Percentiles rank a stretch among this genome's conserved stretches.
Conservation (phyloP, 2,113 vertebrate genomes). For the Zapornia atra region DNA sequence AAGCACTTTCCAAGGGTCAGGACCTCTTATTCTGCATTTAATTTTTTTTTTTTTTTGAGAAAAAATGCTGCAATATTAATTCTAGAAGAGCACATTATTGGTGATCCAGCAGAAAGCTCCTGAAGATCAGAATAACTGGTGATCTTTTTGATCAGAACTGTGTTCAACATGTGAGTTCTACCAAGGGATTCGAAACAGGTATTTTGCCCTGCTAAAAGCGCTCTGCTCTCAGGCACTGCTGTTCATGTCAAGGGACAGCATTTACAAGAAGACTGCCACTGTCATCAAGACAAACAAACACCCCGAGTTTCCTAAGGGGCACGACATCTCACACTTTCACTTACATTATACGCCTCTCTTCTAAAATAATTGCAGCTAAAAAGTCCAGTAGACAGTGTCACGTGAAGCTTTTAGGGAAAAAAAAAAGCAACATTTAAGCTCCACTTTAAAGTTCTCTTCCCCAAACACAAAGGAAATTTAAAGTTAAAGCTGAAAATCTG, state of each 20-base stretch:
- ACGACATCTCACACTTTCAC: neutral
- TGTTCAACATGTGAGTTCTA: neutral
- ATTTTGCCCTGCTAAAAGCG: neutral
- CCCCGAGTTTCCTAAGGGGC: neutral
- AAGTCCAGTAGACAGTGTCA: neutral
- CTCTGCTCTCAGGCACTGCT: neutral
- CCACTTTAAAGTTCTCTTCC: neutral
- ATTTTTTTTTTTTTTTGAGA: neutral
- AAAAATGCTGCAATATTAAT: neutral
- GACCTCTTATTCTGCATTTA: neutral
- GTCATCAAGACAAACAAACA: conserved; percentile 18
- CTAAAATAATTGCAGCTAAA: conserved; percentile 10
- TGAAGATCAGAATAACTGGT: neutral
- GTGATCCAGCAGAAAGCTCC: neutral
- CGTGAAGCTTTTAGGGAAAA: neutral
- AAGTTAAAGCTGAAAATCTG: conserved; percentile 60
- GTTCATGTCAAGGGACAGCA: neutral
- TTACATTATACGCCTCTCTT: neutral
- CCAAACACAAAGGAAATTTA: conserved; percentile 47
- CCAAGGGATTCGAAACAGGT: neutral
- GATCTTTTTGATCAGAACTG: neutral
- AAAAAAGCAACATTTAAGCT: neutral
- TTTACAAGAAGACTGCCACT: neutral
- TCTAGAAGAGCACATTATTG: neutral
- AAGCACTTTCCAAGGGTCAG: neutral